Evolutionary conservation across 2,797 vertebrate species (phyloP).

Genomic region (Leuciscus waleckii): DNA sequence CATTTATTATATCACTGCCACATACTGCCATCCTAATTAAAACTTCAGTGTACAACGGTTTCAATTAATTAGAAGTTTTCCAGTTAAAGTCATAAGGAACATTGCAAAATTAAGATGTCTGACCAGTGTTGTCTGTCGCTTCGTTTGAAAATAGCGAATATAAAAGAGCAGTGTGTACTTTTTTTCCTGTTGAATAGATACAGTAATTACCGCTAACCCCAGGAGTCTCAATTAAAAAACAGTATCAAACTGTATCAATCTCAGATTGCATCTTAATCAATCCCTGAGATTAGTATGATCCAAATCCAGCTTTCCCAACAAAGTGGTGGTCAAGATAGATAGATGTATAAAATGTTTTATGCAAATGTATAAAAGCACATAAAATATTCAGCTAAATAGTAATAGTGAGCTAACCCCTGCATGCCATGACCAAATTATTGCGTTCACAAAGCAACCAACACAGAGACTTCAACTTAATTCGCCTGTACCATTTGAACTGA

Average conservation of each 20-base stretch:
- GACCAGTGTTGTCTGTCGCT: conserved; percentile 16
- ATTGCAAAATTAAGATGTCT: conserved; percentile 35
- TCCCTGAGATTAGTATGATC: conserved; percentile 1
- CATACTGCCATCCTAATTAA: conserved; percentile 60
- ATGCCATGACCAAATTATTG: background rate
- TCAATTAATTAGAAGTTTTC: conserved; percentile 55
- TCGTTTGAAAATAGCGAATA: conserved; percentile 14
- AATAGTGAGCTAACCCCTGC: background rate
- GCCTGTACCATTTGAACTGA: conserved; percentile 2
- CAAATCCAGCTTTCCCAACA: background rate
- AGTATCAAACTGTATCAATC: conserved; percentile 12
- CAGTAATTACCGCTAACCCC: conserved; percentile 52
- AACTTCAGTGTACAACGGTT: conserved; percentile 46
- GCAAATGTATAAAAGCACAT: background rate
- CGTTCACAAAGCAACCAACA: background rate
- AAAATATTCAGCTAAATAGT: background rate
- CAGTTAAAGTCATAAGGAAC: conserved; percentile 46
- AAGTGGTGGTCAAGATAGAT: background rate
- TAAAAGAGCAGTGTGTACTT: conserved; percentile 13
- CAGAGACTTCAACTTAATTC: conserved; percentile 7
- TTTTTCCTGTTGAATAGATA: conserved; percentile 39
- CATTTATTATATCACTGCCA: conserved; percentile 55
- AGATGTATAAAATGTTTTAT: background rate
- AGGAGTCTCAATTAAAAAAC: conserved; percentile 52
- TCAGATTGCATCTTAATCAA: background rate